Conservation (phyloP, 2,888 invertebrate species). For the Himalopsyche tibetana region DNA sequence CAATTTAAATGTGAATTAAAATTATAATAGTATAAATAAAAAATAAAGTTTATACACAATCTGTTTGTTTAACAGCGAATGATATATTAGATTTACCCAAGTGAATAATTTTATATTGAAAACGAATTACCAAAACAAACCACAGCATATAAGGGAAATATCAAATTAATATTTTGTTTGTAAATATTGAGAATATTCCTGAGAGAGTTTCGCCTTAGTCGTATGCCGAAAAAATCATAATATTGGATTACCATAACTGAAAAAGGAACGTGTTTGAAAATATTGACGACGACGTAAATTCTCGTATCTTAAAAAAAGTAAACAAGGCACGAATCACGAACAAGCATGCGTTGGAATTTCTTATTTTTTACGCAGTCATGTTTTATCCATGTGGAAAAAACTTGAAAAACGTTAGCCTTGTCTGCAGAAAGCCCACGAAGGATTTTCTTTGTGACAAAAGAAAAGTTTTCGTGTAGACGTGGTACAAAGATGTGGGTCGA, state of each 20-base stretch:
- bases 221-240: neutral
- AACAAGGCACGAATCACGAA: neutral
- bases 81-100: too few relatives aligned
- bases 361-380: slow-evolving; percentile 23
- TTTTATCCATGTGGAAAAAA: slow-evolving; percentile 40
- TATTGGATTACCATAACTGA: slow-evolving; percentile 6
- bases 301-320: slow-evolving; percentile 7
- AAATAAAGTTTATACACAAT: too few relatives aligned
- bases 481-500: slow-evolving; percentile 27
- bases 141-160: neutral
- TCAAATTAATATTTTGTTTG: neutral
- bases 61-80: too few relatives aligned
- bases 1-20: too few relatives aligned
- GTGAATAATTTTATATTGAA: too few relatives aligned
- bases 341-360: slow-evolving; percentile 1
- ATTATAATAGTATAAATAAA: too few relatives aligned
- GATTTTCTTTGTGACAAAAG: slow-evolving; percentile 27
- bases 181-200: neutral
- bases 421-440: slow-evolving; percentile 10
- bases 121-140: neutral
- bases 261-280: slow-evolving; percentile 9
- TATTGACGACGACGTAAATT: slow-evolving; percentile 16
- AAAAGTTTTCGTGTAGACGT: slow-evolving; percentile 37
- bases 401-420: slow-evolving; percentile 26
- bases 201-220: neutral